Evolutionary conservation across 2,888 invertebrate species (phyloP), one percentile per base, ranked within the genome.

Genomic region (Venusia cambrica): DNA sequence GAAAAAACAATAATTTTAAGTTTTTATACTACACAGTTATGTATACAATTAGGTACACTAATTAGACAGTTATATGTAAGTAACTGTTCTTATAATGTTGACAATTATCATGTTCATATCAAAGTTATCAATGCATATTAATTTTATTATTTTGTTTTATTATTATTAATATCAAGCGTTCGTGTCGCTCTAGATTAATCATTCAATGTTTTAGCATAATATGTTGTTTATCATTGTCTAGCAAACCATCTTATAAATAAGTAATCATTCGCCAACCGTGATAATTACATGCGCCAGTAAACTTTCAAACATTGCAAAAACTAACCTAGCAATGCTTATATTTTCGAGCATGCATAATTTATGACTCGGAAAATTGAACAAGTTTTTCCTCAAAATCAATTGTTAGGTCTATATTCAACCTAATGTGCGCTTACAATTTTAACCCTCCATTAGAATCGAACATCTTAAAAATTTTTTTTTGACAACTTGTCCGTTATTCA

Each of bases 211-310:
- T 3, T 17, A 17, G 17, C 17, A 17, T 17, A 17, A 3, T 2
- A 6, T 17, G 5, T 19, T 4, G 3, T 11, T 27, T 19, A 4
- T 33, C 14, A n/a, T n/a, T 11, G 15, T 29, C 20, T 33, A 21
- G 28, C 26, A 27, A 37, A 40, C 30, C 18, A 32, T 22, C 21
- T n/a, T n/a, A n/a, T n/a, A n/a, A n/a, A 33, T 38, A 38, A 25
- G 32, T 31, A 16, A 45, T 40, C 29, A 26, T 35, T 33, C 25
- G 14, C 34, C 34, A 45, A 50, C 40, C 45, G 47, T 47, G 35
- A 44, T 42, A 45, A 39, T 33, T 47, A 30, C 36, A 47, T 38
- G 47, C 47, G 36, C 42, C 30, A 45, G 38, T 49, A 47, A 24
- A 37, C 34, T 42, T 42, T 42, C 39, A 30, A 45, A 38, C 29